A percentile compares a stretch with the other conserved stretches of the same genome.
Evolutionary conservation across 2,888 invertebrate species (phyloP).

Genomic region (Adelphocoris suturalis): DNA sequence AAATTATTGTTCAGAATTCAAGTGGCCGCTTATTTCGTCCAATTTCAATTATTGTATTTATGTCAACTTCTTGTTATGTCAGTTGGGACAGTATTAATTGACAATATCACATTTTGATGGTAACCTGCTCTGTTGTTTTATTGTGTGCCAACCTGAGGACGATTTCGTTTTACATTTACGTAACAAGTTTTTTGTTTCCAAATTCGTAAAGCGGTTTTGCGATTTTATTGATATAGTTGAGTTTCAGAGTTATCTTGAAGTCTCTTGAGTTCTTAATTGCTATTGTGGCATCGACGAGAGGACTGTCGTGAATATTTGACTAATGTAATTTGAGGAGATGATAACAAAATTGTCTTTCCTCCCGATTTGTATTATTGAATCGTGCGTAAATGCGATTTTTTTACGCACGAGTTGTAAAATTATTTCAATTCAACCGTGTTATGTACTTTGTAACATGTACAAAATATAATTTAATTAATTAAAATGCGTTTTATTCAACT

Average conservation of each 20-base stretch:
- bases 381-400: not conserved
- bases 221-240: not conserved
- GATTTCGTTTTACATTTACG: not conserved
- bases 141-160: conserved; percentile 27
- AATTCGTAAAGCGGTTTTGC: not conserved
- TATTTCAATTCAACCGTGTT: conserved; percentile 55
- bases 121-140: conserved; percentile 5
- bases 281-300: not conserved
- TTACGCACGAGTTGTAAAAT: conserved; percentile 38
- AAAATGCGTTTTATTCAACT: not conserved
- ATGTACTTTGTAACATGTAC: conserved; percentile 63
- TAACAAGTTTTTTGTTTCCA: not conserved
- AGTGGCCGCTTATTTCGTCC: not conserved
- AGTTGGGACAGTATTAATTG: conserved; percentile 39
- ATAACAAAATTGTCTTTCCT: conserved; percentile 4
- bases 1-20: not conserved
- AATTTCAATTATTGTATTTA: not conserved
- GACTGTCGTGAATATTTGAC: not conserved
- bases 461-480: conserved; percentile 63
- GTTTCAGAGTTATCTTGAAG: not conserved
- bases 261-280: not conserved
- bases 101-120: not conserved
- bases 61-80: not conserved
- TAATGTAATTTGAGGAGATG: not conserved
- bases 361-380: conserved; percentile 35